Percentiles rank a stretch among this genome's conserved stretches.
Conservation (phyloP, 2,888 invertebrate species). For the Uloborus plumipes region DNA sequence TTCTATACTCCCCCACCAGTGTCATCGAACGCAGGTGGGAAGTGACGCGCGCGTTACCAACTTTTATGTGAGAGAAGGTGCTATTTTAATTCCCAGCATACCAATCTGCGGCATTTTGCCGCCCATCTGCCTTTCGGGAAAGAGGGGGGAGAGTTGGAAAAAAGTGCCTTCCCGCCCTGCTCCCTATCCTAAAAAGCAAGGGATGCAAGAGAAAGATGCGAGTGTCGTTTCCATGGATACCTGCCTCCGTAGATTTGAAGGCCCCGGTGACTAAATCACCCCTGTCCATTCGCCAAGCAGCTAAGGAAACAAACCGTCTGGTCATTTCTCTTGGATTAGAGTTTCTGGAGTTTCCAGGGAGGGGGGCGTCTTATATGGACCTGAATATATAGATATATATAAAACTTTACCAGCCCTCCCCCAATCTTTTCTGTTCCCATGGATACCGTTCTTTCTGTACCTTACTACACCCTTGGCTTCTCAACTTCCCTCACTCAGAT, state of each 20-base stretch:
- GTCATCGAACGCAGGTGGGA: constrained; percentile 21
- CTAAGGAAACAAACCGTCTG: constrained; percentile 66
- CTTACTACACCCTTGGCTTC: constrained; percentile 58
- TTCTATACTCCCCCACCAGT: no score
- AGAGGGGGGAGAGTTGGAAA: constrained; percentile 7
- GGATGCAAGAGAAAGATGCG: constrained; percentile 40
- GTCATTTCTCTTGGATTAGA: constrained; percentile 66
- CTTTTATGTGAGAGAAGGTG: constrained; percentile 6
- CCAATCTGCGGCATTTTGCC: constrained; percentile 47
- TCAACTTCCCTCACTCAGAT: constrained; percentile 62
- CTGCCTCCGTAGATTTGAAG: constrained; percentile 59
- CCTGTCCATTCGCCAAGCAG: constrained; percentile 62
- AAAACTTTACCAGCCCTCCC: constrained; percentile 17
- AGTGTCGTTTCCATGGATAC: constrained; percentile 63
- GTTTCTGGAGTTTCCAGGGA: constrained; percentile 56
- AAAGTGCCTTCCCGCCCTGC: constrained; percentile 1
- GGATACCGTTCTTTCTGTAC: constrained; percentile 53
- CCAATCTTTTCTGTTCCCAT: constrained; percentile 45
- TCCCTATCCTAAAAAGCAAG: constrained; percentile 36
- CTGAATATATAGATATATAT: constrained; percentile 45
- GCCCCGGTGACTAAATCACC: constrained; percentile 64
- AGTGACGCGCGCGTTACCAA: no score
- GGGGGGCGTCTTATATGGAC: constrained; percentile 31
- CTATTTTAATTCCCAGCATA: constrained; percentile 55
- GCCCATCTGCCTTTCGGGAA: constrained; percentile 34